phyloP scores from a whole-genome alignment of 2,113 vertebrate species.

The Haemorhous mexicanus region DNA sequence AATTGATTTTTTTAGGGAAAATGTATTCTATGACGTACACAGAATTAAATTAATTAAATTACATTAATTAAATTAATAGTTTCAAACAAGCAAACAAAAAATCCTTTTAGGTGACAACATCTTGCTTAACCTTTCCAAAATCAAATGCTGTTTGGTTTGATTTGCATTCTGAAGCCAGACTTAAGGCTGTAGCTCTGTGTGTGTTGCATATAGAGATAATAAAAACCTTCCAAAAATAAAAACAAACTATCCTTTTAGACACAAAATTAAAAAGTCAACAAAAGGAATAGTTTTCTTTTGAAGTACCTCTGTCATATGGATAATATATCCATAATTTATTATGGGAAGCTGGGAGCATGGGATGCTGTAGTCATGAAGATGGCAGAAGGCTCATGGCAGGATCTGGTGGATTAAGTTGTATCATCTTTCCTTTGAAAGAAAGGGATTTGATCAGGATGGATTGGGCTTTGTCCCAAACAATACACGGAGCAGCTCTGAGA shows the following conservation, averaged over 20 bases:
- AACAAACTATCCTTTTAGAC: background rate
- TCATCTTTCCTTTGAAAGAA: background rate
- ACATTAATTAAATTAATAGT: background rate
- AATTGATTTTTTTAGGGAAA: background rate
- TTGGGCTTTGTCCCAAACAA: background rate
- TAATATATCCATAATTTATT: background rate
- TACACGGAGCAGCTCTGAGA: rapidly evolving
- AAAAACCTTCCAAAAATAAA: background rate
- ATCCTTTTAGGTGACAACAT: background rate
- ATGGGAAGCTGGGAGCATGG: background rate
- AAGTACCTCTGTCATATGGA: background rate
- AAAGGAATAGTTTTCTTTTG: background rate
- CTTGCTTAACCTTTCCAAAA: background rate
- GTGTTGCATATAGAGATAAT: background rate
- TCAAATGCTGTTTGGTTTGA: background rate
- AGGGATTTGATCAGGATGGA: background rate
- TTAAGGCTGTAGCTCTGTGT: background rate
- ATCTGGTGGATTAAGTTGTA: background rate
- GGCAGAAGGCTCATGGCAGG: background rate
- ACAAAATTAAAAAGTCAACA: background rate
- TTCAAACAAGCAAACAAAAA: background rate
- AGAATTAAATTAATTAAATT: background rate
- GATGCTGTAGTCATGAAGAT: background rate
- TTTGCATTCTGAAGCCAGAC: background rate
- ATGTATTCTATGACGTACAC: background rate